Evolutionary conservation across 2,888 invertebrate genomes (phyloP).

Genomic region (Drosophila algonquin): DNA sequence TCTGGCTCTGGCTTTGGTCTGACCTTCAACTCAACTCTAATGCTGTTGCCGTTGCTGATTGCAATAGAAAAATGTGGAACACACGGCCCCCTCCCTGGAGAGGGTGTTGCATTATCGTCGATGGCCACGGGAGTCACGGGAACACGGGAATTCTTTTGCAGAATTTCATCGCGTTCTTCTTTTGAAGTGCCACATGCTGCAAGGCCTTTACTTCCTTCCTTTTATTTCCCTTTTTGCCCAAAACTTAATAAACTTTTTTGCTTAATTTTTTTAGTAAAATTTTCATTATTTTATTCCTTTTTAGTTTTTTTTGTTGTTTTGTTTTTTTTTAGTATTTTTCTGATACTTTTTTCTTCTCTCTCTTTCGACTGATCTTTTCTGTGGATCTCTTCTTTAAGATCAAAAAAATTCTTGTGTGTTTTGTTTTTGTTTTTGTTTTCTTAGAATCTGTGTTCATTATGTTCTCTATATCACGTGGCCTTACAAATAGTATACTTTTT

Average conservation of each 20-base stretch:
- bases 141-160: neutral
- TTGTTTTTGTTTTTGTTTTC: slow-evolving; percentile 49
- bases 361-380: slow-evolving; percentile 19
- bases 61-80: slow-evolving; percentile 12
- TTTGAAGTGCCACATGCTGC: neutral
- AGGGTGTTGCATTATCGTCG: slow-evolving; percentile 11
- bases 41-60: slow-evolving; percentile 20
- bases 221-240: slow-evolving; percentile 11
- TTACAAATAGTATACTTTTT: slow-evolving; percentile 58
- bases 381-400: slow-evolving; percentile 35
- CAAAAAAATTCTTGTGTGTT: slow-evolving; percentile 60
- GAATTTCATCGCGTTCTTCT: neutral
- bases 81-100: slow-evolving; percentile 2
- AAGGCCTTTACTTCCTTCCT: no score
- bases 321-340: slow-evolving; percentile 35
- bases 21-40: slow-evolving; percentile 14
- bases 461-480: slow-evolving; percentile 77
- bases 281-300: slow-evolving; percentile 64
- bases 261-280: slow-evolving; percentile 64
- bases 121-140: neutral
- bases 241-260: slow-evolving; percentile 26
- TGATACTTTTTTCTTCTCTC: slow-evolving; percentile 31
- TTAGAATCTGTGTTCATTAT: slow-evolving; percentile 68
- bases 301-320: slow-evolving; percentile 43
- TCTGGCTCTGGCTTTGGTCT: neutral